Evolutionary conservation across 1,140 invertebrate genomes (phyloP), one percentile per base, ranked within the genome.

Genomic region (Trichoplusia ni): DNA sequence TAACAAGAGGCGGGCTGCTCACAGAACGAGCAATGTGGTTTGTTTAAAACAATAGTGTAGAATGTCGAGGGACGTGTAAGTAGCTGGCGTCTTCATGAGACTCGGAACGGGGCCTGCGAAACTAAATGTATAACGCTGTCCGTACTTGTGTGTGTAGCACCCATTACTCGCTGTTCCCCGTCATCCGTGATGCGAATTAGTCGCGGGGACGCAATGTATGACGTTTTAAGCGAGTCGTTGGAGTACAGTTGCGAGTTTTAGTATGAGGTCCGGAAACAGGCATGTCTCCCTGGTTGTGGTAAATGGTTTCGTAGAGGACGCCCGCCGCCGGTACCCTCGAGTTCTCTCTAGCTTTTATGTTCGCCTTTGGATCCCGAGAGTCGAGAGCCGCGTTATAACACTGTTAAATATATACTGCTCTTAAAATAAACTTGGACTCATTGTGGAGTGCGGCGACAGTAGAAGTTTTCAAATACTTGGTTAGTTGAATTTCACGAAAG

Each of bases 11-110:
- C 14, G 44, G 59, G 59, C 29, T 40, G 49, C 70, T 67, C 37
- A 69, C 51, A 44, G 27, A 40, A 40, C 73, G 23, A 65, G 69
- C 70, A 73, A 76, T 76, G 71, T 66, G 64, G 54, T 71, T 63
- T 64, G 66, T 71, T 69, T 67, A 62, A 73, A 73, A 73, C 74
- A 76, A 76, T 67, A 66, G 59, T 35, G 47, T 67, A 63, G 51
- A 56, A 49, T 37, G 61, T 62, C 42, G 42, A 47, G 56, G 27
- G 40, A 47, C 31, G 31, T 49, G 35, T 54, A 67, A 66, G 60
- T 63, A 68, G 59, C 67, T 49, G 27, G 18, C 27, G 64, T 63
- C 49, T 65, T 64, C 61, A 71, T 65, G 56, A 61, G 37, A 18
- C 67, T 11, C 59, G 46, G 38, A 13, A 35, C n/a, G 38, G 14